Evolutionary conservation across 1,140 invertebrate species (phyloP).

Genomic region (Nephotettix cincticeps): DNA sequence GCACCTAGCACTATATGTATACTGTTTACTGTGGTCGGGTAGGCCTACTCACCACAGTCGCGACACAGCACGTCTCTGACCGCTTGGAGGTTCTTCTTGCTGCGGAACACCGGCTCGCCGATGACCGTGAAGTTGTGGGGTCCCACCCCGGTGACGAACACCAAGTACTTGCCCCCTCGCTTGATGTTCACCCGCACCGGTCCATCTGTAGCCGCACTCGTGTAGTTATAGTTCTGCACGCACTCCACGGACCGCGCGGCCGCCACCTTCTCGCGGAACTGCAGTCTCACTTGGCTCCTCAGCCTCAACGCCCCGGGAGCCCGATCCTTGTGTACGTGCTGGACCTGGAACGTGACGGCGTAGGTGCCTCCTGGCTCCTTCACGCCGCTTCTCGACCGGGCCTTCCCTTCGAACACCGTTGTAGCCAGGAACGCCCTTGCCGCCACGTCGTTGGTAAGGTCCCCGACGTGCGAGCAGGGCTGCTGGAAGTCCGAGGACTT

Average conservation of each 20-base stretch:
- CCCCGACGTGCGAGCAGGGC: conserved; percentile 40
- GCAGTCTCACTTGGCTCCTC: conserved; percentile 53
- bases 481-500: conserved; percentile 16
- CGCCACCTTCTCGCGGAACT: conserved; percentile 50
- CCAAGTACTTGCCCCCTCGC: conserved; percentile 61
- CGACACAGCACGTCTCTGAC: conserved; percentile 43
- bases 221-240: conserved; percentile 36
- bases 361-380: conserved; percentile 56
- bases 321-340: conserved; percentile 59
- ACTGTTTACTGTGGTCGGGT: too few species aligned
- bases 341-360: conserved; percentile 65
- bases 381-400: conserved; percentile 58
- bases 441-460: conserved; percentile 52
- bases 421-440: conserved; percentile 60
- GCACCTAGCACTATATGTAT: too few species aligned
- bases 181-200: conserved; percentile 56
- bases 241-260: conserved; percentile 40
- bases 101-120: conserved; percentile 55
- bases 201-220: conserved; percentile 28
- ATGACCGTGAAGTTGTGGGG: conserved; percentile 63
- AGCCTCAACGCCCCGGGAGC: conserved; percentile 51
- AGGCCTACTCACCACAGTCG: conserved; percentile 47
- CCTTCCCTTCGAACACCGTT: conserved; percentile 64
- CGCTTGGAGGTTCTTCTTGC: conserved; percentile 42
- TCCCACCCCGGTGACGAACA: conserved; percentile 64